phyloP scores from a whole-genome alignment of 1,140 invertebrate species.

The Drosophila jambulina region DNA sequence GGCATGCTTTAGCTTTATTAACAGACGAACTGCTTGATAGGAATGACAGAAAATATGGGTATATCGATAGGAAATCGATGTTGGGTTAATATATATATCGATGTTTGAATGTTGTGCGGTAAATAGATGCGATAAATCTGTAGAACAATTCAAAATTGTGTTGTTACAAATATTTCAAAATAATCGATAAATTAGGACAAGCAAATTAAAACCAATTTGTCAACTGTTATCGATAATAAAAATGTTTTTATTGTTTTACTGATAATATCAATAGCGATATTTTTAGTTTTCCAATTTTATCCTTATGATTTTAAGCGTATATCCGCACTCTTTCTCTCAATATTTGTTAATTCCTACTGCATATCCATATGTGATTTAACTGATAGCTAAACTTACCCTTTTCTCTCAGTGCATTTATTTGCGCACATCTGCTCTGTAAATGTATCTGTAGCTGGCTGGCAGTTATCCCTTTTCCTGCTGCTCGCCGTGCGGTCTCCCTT shows the following conservation, averaged over 20 bases:
- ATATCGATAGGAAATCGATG: not conserved
- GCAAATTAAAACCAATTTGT: not conserved
- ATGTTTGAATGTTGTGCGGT: not conserved
- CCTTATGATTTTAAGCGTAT: no score
- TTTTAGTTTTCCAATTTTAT: no score
- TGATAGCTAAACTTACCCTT: not conserved
- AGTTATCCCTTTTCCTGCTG: constrained; percentile 24
- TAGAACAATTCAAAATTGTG: not conserved
- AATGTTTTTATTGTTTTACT: no score
- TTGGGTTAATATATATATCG: not conserved
- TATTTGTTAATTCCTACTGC: no score
- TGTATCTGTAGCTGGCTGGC: constrained; percentile 22
- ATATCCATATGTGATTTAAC: not conserved
- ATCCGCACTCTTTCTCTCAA: no score
- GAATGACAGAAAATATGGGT: not conserved
- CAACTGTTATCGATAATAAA: not conserved
- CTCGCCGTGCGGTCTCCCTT: constrained; percentile 14
- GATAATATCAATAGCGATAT: no score
- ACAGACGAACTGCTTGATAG: not conserved
- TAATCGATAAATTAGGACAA: not conserved
- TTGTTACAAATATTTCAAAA: not conserved
- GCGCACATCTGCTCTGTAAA: constrained; percentile 20
- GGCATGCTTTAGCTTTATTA: not conserved
- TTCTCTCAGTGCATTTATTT: constrained; percentile 10
- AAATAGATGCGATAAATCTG: not conserved